Conservation (phyloP, 1,140 invertebrate species). For the Tetramorium alpestre region DNA sequence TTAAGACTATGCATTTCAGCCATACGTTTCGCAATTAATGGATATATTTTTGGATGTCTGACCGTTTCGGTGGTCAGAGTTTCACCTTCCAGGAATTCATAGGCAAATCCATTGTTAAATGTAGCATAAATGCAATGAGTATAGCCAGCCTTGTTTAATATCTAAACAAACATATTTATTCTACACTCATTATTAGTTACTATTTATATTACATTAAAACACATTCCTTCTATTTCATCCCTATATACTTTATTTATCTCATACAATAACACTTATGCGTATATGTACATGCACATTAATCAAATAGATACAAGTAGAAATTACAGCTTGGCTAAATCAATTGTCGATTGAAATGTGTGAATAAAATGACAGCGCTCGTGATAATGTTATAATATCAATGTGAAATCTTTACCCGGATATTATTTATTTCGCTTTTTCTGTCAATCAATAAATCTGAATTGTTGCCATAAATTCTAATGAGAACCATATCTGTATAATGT, state of each 20-base stretch:
- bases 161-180: slow-evolving; percentile 85
- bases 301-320: background rate
- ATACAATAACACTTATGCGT: slow-evolving; percentile 2
- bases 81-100: slow-evolving; percentile 95
- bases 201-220: too few relatives aligned
- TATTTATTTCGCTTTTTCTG: slow-evolving; percentile 92
- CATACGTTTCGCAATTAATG: slow-evolving; percentile 91
- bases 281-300: background rate
- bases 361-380: background rate
- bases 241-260: background rate
- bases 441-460: slow-evolving; percentile 98
- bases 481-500: slow-evolving; percentile 90
- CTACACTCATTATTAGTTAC: background rate
- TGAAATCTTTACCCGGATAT: slow-evolving; percentile 87
- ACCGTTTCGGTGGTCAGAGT: slow-evolving; percentile 91
- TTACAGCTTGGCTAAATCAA: background rate
- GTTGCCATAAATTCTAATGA: slow-evolving; percentile 96
- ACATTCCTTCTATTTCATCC: too few relatives aligned
- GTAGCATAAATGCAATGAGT: slow-evolving; percentile 95
- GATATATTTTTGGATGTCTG: slow-evolving; percentile 89
- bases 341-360: background rate
- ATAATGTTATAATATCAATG: slow-evolving; percentile 31
- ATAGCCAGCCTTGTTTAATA: slow-evolving; percentile 91
- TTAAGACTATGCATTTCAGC: slow-evolving; percentile 92
- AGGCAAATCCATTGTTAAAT: slow-evolving; percentile 97